A percentile compares a stretch with the other conserved stretches of the same genome.
Conservation (phyloP, 2,888 invertebrate genomes). For the Eupithecia vulgata region DNA sequence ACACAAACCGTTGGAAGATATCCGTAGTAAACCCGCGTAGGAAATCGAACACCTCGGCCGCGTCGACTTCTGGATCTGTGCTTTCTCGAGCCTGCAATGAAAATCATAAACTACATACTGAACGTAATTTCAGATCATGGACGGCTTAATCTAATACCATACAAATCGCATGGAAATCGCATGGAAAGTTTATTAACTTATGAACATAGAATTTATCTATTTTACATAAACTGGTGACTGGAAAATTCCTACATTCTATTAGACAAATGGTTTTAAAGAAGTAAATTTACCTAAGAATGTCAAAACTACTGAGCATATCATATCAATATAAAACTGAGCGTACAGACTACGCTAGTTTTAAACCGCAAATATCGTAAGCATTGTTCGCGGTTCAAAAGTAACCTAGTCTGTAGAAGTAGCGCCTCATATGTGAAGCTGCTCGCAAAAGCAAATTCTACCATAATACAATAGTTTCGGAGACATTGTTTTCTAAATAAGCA, state of each 20-base stretch:
- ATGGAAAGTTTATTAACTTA: slow-evolving; percentile 14
- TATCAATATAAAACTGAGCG: neutral
- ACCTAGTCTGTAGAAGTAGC: no score
- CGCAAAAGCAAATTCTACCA: neutral
- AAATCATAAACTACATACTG: slow-evolving; percentile 37
- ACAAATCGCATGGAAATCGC: slow-evolving; percentile 13
- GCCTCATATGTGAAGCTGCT: neutral
- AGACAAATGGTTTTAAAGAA: neutral
- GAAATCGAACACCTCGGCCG: slow-evolving; percentile 72
- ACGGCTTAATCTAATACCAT: slow-evolving; percentile 32
- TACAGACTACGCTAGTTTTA: neutral
- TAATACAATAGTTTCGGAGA: neutral
- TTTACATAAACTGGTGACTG: neutral
- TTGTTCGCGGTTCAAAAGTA: no score
- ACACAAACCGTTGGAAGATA: slow-evolving; percentile 71
- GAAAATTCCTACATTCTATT: neutral
- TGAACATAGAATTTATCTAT: neutral
- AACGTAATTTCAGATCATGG: slow-evolving; percentile 32
- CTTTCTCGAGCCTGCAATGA: slow-evolving; percentile 57
- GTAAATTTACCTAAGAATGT: neutral
- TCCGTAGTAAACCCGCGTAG: slow-evolving; percentile 75
- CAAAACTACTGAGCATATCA: neutral
- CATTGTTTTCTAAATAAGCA: slow-evolving; percentile 18
- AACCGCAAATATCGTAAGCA: no score
- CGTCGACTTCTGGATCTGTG: slow-evolving; percentile 58